These are phyloP conservation scores for Latrodectus hesperus DNA, from an alignment of 2,888 invertebrate genomes.

Conservation along the genomic window DNA sequence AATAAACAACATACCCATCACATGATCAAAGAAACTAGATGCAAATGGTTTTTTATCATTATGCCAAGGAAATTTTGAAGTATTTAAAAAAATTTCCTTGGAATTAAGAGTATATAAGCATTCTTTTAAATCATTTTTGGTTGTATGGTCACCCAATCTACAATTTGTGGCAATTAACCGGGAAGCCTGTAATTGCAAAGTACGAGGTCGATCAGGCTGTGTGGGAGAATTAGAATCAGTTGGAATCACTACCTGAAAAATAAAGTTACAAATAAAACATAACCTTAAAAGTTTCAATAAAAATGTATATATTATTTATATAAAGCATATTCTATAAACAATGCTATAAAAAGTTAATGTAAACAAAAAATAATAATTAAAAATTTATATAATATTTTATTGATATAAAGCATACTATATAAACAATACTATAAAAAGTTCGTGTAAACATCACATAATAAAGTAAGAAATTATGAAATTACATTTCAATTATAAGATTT, in stretches of 20 bases:
- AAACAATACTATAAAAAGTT: neutral
- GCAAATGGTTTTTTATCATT: conserved; percentile 69
- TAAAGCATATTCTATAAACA: neutral
- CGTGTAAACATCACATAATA: too few species aligned
- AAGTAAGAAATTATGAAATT: neutral
- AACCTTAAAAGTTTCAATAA: neutral
- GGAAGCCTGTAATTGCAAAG: conserved; percentile 88
- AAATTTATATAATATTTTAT: neutral
- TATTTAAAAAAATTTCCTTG: conserved; percentile 68
- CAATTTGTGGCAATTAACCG: conserved; percentile 84
- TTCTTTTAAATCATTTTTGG: conserved; percentile 75
- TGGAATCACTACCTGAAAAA: conserved; percentile 84
- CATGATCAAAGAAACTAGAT: conserved; percentile 65
- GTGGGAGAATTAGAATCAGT: conserved; percentile 84
- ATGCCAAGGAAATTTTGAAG: conserved; percentile 70
- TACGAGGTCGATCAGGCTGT: conserved; percentile 90
- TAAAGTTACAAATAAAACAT: neutral
- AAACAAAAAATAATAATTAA: conserved; percentile 9
- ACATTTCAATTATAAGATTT: neutral
- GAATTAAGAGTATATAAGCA: conserved; percentile 77
- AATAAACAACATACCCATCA: conserved; percentile 35
- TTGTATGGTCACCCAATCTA: conserved; percentile 77
- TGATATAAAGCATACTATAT: neutral
- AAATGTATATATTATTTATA: neutral
- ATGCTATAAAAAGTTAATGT: too few species aligned